Evolutionary conservation across 2,113 vertebrate genomes (phyloP), one percentile per base, ranked within the genome.

Genomic region (Pelecanoides urinatrix): DNA sequence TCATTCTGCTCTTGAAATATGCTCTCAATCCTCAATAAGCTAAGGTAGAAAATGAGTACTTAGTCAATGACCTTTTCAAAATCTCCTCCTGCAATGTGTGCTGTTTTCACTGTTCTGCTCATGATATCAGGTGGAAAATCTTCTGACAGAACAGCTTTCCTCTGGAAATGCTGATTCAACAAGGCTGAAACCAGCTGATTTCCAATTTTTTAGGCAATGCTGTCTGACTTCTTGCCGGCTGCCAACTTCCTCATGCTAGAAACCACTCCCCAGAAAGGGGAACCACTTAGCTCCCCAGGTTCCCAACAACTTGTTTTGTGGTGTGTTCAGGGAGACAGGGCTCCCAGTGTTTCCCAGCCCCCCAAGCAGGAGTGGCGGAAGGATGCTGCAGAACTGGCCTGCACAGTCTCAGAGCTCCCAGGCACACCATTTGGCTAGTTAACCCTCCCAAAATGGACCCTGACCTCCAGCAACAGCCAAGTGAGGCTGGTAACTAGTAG

Each of bases 11-110:
- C 56, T 84, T 90, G 77, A 88, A 85, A 55, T 47, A 72, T 26
- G 14, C 21, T 52, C 4, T 9, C 18, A 65, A 19, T 65, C 27
- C 49, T 72, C 78, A 52, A 9, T 76, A 76, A 30, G 63, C 18
- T 79, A 71, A 38, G 14, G 8, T 65, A 25, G 78, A 72, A 97
- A 89, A 91, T 22, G 16, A 88, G 21, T 72, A 61, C 58, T 75
- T 83, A 67, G 34, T 36, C 36, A 74, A 62, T 42, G 74, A 93
- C 47, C 30, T 91, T 94, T 94, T 65, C 56, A 70, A 90, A 87
- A 78, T 52, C 61, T 88, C 11, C 9, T 83, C 13, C 30, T 78
- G 34, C 59, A 66, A 27, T 20, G 16, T 52, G 27, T 50, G 50
- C 58, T 27, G 21, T 68, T 87, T 80, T 76, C 72, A 55, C 23